A percentile compares a stretch with the other conserved stretches of the same genome.
These are phyloP conservation scores for Platysternon megacephalum DNA, from an alignment of 2,113 vertebrate species.

Conservation along the genomic window DNA sequence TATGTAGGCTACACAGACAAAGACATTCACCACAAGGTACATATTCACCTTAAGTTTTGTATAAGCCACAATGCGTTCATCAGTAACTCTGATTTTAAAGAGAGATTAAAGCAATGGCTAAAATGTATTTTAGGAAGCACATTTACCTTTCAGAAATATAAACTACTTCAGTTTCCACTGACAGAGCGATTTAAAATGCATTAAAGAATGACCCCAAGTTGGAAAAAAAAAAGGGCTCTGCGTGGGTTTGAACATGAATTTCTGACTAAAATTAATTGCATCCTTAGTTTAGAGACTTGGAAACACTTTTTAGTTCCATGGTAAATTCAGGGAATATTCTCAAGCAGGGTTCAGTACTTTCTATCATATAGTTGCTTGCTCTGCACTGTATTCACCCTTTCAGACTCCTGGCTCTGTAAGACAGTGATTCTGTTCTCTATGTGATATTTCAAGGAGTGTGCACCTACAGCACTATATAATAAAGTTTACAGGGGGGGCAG, in stretches of 20 bases:
- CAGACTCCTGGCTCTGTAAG: not conserved
- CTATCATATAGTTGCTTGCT: not conserved
- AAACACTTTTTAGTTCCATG: not conserved
- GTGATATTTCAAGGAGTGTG: not conserved
- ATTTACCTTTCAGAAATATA: not conserved
- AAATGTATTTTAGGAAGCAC: not conserved
- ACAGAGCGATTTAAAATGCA: not conserved
- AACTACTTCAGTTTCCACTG: not conserved
- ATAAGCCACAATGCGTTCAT: not conserved
- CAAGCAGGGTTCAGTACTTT: not conserved
- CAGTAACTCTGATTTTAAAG: not conserved
- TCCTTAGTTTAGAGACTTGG: not conserved
- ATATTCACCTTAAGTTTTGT: not conserved
- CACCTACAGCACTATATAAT: not conserved
- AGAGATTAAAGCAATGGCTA: not conserved
- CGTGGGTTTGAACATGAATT: not conserved
- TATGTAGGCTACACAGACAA: not conserved
- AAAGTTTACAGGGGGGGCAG: not conserved
- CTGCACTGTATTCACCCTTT: not conserved
- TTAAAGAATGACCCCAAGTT: not conserved
- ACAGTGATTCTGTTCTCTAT: not conserved
- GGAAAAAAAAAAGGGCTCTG: not conserved
- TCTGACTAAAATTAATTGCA: not conserved
- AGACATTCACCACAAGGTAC: accelerated
- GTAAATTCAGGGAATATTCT: not conserved